A percentile compares a stretch with the other conserved stretches of the same genome.
Evolutionary conservation across 2,113 vertebrate species (phyloP).

Genomic region (Pholis gunnellus): DNA sequence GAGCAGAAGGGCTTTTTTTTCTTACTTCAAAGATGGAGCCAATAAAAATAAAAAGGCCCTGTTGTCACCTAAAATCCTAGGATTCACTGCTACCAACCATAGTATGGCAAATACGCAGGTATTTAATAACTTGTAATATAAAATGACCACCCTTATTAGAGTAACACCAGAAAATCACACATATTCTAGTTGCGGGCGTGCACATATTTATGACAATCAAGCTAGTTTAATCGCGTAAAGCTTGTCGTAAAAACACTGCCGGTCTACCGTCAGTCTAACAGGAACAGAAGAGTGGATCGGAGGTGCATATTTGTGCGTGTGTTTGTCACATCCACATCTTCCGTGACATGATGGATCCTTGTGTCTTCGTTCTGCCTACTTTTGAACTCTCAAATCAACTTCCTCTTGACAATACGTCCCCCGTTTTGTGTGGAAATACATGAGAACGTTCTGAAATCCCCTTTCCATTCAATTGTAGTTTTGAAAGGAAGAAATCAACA

Average conservation of each 20-base stretch:
- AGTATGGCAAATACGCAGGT: neutral
- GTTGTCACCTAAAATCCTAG: neutral
- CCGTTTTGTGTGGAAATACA: neutral
- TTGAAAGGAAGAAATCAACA: neutral
- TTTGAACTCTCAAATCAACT: neutral
- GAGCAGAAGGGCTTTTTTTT: constrained; percentile 38
- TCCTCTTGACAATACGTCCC: neutral
- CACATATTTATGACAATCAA: neutral
- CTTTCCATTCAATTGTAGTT: neutral
- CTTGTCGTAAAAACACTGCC: neutral
- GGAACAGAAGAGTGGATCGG: neutral
- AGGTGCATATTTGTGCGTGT: neutral
- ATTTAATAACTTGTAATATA: neutral
- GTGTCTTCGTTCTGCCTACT: neutral
- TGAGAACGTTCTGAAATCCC: too few species aligned
- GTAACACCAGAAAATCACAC: neutral
- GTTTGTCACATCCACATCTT: neutral
- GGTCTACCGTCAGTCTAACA: neutral
- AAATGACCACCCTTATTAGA: neutral
- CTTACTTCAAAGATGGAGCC: neutral
- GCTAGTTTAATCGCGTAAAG: neutral
- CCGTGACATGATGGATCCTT: neutral
- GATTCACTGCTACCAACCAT: neutral
- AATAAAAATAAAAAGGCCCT: neutral
- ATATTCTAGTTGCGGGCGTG: neutral